Conservation (phyloP, 2,888 invertebrate species). For the Fabriciana adippe region DNA sequence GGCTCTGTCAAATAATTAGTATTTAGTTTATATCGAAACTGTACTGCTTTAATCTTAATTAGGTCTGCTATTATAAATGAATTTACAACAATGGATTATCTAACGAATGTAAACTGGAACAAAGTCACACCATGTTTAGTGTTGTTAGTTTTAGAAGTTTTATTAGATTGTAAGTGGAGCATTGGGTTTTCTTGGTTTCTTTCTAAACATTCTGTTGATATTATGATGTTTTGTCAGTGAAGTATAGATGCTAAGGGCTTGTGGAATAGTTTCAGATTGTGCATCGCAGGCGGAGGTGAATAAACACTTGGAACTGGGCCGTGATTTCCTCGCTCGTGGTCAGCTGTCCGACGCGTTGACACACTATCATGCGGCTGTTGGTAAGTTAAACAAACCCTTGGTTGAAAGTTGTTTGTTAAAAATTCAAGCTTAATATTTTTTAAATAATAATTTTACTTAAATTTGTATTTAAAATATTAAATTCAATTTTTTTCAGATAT, state of each 20-base stretch:
- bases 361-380: slow-evolving; percentile 99
- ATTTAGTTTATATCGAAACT: slow-evolving; percentile 47
- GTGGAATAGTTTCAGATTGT: slow-evolving; percentile 84
- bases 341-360: slow-evolving; percentile 97
- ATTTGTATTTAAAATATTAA: too few relatives aligned
- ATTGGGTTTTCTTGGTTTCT: slow-evolving; percentile 44
- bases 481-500: slow-evolving; percentile 6
- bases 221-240: slow-evolving; percentile 41
- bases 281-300: slow-evolving; percentile 90
- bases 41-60: slow-evolving; percentile 51
- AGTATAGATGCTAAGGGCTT: slow-evolving; percentile 14
- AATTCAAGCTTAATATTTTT: background rate
- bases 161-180: slow-evolving; percentile 84
- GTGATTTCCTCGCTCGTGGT: slow-evolving; percentile 94
- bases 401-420: background rate
- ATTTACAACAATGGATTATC: slow-evolving; percentile 75
- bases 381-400: slow-evolving; percentile 77
- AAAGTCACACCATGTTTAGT: slow-evolving; percentile 86
- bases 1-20: slow-evolving; percentile 67
- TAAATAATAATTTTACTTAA: too few relatives aligned
- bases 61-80: slow-evolving; percentile 57
- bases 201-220: slow-evolving; percentile 36
- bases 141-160: slow-evolving; percentile 85
- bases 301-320: slow-evolving; percentile 96
- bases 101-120: slow-evolving; percentile 82